A percentile compares a stretch with the other conserved stretches of the same genome.
These are phyloP conservation scores for Scophthalmus maximus DNA, from an alignment of 2,113 vertebrate species.

Conservation along the genomic window DNA sequence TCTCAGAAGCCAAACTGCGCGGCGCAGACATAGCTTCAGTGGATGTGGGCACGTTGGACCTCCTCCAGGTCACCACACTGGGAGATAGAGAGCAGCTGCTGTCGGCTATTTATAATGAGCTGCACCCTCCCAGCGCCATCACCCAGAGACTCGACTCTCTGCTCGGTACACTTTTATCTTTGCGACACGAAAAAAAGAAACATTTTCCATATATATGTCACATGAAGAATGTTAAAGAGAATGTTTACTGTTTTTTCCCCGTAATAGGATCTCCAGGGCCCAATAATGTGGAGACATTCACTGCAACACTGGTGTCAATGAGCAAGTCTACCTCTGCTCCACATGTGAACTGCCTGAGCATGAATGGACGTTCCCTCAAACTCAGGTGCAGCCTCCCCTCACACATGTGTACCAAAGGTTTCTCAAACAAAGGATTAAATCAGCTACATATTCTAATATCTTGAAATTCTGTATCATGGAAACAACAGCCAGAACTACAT, in stretches of 20 bases:
- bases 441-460: neutral
- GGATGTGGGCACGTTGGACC: constrained; percentile 72
- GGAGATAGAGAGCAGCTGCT: constrained; percentile 81
- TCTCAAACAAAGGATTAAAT: neutral
- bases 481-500: constrained; percentile 57
- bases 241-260: neutral
- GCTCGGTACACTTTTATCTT: constrained; percentile 64
- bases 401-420: neutral
- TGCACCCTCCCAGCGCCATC: constrained; percentile 74
- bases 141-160: constrained; percentile 69
- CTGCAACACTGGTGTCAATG: constrained; percentile 58
- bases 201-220: neutral
- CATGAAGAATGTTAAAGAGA: neutral
- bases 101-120: constrained; percentile 80
- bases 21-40: constrained; percentile 79
- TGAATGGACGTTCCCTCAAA: constrained; percentile 59
- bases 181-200: neutral
- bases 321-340: constrained; percentile 69
- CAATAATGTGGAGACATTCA: constrained; percentile 64
- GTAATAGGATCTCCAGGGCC: constrained; percentile 52
- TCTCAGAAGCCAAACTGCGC: constrained; percentile 78
- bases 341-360: constrained; percentile 61
- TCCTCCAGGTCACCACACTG: constrained; percentile 72
- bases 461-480: constrained; percentile 38
- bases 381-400: constrained; percentile 54